Conservation (phyloP, 2,888 invertebrate genomes). For the Leptopterna dolabrata region DNA sequence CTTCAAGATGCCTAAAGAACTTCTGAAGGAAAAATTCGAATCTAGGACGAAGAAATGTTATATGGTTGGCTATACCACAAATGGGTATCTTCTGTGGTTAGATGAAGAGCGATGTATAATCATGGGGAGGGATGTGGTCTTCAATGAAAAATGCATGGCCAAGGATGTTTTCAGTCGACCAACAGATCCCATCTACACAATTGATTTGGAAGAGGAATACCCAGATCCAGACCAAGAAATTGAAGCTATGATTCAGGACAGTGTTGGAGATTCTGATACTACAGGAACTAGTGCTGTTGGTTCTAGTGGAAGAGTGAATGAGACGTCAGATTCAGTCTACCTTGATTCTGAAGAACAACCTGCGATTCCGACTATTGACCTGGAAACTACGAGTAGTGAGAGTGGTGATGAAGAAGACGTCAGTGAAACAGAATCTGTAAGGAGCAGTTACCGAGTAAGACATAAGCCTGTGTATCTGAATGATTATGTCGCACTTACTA, state of each 20-base stretch:
- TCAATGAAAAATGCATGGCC: not conserved
- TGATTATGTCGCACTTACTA: not conserved
- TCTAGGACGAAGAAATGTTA: not conserved
- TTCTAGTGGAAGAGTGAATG: too few relatives aligned
- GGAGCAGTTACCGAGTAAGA: not conserved
- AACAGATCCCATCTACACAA: not conserved
- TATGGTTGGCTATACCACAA: conserved; percentile 20
- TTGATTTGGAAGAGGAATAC: not conserved
- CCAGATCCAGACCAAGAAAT: not conserved
- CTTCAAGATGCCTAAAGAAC: not conserved
- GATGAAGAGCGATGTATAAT: not conserved
- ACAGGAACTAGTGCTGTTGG: too few relatives aligned
- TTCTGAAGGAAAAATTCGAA: conserved; percentile 10
- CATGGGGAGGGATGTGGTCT: conserved; percentile 9
- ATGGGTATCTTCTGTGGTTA: conserved; percentile 20
- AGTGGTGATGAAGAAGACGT: too few relatives aligned
- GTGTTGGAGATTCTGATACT: too few relatives aligned
- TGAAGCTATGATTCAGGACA: not conserved
- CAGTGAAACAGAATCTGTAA: too few relatives aligned
- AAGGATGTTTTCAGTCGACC: not conserved
- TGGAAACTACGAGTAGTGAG: too few relatives aligned
- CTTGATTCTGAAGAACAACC: not conserved
- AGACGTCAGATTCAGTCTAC: too few relatives aligned
- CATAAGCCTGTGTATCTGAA: not conserved
- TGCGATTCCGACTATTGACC: not conserved